Percentiles rank a stretch among this genome's conserved stretches.
Conservation (phyloP, 2,888 invertebrate species). For the Elegia similella region DNA sequence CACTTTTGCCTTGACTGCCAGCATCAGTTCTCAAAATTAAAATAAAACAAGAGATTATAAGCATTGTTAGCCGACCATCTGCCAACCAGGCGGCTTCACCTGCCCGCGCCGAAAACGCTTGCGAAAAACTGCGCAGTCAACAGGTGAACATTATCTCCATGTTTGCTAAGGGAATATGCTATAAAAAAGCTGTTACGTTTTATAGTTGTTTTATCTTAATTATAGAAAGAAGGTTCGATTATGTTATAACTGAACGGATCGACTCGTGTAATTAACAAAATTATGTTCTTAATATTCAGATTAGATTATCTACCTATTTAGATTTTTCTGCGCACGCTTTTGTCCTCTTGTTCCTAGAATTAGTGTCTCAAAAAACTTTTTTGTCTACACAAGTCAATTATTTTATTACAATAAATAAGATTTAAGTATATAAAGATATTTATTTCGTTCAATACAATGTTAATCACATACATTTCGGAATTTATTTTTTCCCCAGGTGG, state of each 20-base stretch:
- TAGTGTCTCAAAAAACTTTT: too few relatives aligned
- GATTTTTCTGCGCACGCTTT: too few relatives aligned
- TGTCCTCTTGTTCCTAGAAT: too few relatives aligned
- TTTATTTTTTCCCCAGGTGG: too few relatives aligned
- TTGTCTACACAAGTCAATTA: too few relatives aligned
- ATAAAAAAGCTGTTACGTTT: constrained; percentile 5
- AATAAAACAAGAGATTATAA: constrained; percentile 34
- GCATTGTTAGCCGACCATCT: constrained; percentile 52
- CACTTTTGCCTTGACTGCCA: neutral
- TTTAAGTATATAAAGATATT: too few relatives aligned
- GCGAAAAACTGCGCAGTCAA: constrained; percentile 52
- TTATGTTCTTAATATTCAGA: too few relatives aligned
- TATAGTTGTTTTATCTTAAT: neutral
- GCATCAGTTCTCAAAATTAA: constrained; percentile 21
- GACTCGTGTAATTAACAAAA: too few relatives aligned
- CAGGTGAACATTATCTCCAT: constrained; percentile 48
- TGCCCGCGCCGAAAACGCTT: constrained; percentile 61
- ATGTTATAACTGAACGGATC: neutral
- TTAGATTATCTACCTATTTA: too few relatives aligned
- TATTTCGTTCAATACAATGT: too few relatives aligned
- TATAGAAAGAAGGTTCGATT: neutral
- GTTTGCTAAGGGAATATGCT: neutral
- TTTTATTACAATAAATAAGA: too few relatives aligned
- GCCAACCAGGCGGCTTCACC: constrained; percentile 57
- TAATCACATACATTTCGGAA: too few relatives aligned